Evolutionary conservation across 2,113 vertebrate genomes (phyloP).

Genomic region (Conger conger): DNA sequence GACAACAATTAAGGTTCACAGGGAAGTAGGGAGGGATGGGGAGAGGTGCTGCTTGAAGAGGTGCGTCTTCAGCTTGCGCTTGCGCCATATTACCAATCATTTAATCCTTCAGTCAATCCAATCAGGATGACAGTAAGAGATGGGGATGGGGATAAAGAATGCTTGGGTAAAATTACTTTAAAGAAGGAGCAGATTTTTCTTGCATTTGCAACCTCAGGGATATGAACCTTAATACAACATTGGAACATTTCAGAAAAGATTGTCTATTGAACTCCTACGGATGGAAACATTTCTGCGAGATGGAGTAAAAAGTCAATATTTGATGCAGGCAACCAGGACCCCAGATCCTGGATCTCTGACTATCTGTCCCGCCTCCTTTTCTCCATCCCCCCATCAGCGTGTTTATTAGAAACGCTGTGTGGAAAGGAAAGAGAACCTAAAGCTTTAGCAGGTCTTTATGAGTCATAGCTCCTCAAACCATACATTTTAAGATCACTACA

Average conservation of each 20-base stretch:
- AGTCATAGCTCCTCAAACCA: background rate
- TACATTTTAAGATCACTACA: conserved; percentile 17
- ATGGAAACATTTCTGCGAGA: background rate
- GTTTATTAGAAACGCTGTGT: background rate
- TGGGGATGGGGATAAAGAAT: background rate
- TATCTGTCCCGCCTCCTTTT: background rate
- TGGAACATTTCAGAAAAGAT: background rate
- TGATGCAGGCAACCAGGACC: background rate
- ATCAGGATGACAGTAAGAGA: background rate
- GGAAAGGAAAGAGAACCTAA: background rate
- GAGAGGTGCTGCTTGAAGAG: too few species aligned
- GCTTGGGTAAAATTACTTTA: background rate
- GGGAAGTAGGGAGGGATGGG: too few species aligned
- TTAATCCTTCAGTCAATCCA: background rate
- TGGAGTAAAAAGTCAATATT: background rate
- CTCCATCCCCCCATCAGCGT: background rate
- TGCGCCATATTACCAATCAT: too few species aligned
- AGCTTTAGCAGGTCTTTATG: conserved; percentile 34
- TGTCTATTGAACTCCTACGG: background rate
- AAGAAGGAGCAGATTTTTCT: background rate
- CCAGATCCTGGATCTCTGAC: too few species aligned
- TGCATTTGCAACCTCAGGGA: background rate
- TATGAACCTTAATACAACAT: background rate
- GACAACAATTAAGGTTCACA: too few species aligned
- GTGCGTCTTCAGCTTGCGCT: too few species aligned